A percentile compares a stretch with the other conserved stretches of the same genome.
These are phyloP conservation scores for Pristis pectinata DNA, from an alignment of 2,797 vertebrate species.

Conservation along the genomic window DNA sequence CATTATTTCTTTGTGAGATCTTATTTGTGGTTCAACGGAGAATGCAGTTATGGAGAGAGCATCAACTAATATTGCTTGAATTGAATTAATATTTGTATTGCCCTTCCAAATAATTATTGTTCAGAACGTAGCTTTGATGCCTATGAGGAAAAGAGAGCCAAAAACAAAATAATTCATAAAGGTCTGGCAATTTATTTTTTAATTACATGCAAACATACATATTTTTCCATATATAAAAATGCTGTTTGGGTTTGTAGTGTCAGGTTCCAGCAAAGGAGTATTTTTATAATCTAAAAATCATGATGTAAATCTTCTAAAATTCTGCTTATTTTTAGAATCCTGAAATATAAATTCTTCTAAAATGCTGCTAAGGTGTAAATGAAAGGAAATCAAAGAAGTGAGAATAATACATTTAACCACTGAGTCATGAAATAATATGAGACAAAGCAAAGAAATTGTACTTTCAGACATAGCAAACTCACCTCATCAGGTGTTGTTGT, in stretches of 20 bases:
- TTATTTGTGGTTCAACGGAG: neutral
- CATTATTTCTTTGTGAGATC: neutral
- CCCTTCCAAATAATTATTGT: neutral
- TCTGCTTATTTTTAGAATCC: neutral
- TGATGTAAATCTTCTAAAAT: slow-evolving; percentile 6
- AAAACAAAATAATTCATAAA: neutral
- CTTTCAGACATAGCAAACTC: slow-evolving; percentile 28
- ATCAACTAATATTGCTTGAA: neutral
- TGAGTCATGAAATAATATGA: neutral
- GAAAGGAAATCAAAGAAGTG: neutral
- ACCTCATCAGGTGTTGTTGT: slow-evolving; percentile 30
- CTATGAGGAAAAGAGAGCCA: neutral
- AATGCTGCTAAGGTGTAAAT: neutral
- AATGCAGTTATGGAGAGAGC: neutral
- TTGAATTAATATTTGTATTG: slow-evolving; percentile 6
- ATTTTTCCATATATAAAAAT: neutral
- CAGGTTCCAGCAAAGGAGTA: neutral
- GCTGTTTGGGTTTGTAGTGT: no score
- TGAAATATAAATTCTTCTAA: neutral
- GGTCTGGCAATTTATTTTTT: neutral
- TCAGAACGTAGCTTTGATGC: neutral
- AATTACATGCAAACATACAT: neutral
- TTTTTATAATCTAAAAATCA: neutral
- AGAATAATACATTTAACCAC: neutral
- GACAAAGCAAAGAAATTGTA: slow-evolving; percentile 3